Conservation (phyloP, 2,797 vertebrate genomes). For the Leptodactylus fallax region DNA sequence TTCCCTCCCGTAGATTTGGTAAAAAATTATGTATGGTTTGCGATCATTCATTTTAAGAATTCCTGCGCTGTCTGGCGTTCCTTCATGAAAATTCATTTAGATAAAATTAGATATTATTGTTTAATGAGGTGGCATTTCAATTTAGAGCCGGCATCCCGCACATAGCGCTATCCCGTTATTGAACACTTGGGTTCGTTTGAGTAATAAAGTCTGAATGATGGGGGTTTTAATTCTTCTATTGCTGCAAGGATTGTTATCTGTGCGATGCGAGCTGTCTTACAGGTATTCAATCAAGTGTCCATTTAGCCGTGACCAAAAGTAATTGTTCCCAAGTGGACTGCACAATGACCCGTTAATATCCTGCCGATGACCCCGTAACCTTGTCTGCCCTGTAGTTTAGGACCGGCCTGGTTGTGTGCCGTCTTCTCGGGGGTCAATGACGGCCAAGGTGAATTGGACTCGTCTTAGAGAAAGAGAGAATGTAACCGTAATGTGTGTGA, state of each 20-base stretch:
- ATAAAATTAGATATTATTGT: slow-evolving; percentile 89
- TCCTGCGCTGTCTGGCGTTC: slow-evolving; percentile 83
- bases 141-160: slow-evolving; percentile 84
- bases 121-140: slow-evolving; percentile 89
- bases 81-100: slow-evolving; percentile 88
- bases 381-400: slow-evolving; percentile 96
- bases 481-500: not conserved
- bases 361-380: slow-evolving; percentile 95
- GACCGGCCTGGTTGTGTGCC: slow-evolving; percentile 89
- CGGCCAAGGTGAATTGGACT: slow-evolving; percentile 80
- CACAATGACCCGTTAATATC: slow-evolving; percentile 98
- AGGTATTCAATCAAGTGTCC: slow-evolving; percentile 99
- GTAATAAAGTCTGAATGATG: slow-evolving; percentile 98
- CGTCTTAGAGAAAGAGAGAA: not conserved
- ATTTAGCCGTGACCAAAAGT: slow-evolving; percentile 99
- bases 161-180: slow-evolving; percentile 91
- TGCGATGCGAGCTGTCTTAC: slow-evolving; percentile 96
- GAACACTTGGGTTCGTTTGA: slow-evolving; percentile 99
- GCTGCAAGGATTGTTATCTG: slow-evolving; percentile 99
- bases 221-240: slow-evolving; percentile 99
- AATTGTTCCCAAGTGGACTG: slow-evolving; percentile 99
- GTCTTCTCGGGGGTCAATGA: slow-evolving; percentile 92
- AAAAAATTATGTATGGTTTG: slow-evolving; percentile 82
- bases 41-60: slow-evolving; percentile 87
- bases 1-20: slow-evolving; percentile 74